Evolutionary conservation across 2,797 vertebrate genomes (phyloP).

Genomic region (Podarcis siculus): DNA sequence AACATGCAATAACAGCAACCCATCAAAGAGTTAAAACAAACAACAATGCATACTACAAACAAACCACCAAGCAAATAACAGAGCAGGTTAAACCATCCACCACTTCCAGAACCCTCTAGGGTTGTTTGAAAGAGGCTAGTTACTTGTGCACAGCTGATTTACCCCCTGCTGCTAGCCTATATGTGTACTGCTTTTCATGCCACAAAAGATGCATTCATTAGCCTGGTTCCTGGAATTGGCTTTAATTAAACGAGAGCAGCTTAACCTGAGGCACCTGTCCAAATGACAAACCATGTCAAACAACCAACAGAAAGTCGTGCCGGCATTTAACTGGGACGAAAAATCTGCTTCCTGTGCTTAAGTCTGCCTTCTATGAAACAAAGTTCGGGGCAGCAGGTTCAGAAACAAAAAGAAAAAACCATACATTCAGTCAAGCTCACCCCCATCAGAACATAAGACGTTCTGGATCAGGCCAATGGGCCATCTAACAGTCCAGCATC

Average conservation of each 20-base stretch:
- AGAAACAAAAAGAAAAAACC: too few species aligned
- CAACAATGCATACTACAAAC: neutral
- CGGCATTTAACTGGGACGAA: neutral
- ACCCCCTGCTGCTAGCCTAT: conserved; percentile 20
- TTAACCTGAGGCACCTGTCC: conserved; percentile 11
- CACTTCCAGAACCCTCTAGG: neutral
- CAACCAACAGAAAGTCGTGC: neutral
- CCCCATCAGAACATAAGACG: too few species aligned
- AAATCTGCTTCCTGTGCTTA: neutral
- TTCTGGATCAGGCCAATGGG: too few species aligned
- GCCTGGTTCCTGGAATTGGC: conserved; percentile 17
- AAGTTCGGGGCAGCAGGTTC: neutral
- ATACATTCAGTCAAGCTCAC: too few species aligned
- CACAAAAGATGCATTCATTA: conserved; percentile 34
- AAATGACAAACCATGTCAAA: conserved; percentile 23
- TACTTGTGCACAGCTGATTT: conserved; percentile 3
- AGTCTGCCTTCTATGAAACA: neutral
- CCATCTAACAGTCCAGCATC: too few species aligned
- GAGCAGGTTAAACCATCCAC: neutral
- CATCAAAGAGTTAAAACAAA: too few species aligned
- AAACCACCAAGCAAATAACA: neutral
- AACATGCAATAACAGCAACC: too few species aligned
- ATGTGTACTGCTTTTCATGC: conserved; percentile 9
- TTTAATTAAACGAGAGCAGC: conserved; percentile 23
- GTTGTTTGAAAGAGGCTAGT: neutral